Percentiles rank a stretch among this genome's conserved stretches.
Conservation (phyloP, 2,113 vertebrate species). For the Nasalis larvatus region DNA sequence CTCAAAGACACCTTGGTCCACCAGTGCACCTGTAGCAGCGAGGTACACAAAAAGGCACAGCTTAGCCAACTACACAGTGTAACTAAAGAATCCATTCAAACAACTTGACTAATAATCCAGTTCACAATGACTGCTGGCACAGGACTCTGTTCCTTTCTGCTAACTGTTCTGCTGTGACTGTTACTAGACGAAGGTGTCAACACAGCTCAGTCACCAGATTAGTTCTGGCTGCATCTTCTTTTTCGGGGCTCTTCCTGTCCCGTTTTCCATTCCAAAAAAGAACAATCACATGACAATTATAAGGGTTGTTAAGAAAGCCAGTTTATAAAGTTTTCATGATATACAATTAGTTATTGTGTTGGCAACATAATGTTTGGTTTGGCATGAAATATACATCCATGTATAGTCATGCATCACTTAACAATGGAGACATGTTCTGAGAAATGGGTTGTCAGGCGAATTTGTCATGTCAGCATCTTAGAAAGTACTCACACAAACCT, state of each 20-base stretch:
- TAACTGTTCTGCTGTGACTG: background rate
- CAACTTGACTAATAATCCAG: background rate
- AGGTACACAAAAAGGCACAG: background rate
- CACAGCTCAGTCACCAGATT: background rate
- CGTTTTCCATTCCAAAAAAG: background rate
- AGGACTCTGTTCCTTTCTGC: background rate
- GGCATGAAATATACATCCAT: background rate
- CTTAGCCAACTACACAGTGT: background rate
- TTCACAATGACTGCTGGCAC: background rate
- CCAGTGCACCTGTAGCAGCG: conserved; percentile 90
- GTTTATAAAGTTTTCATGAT: background rate
- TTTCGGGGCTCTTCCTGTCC: background rate
- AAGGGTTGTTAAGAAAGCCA: background rate
- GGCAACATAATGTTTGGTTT: background rate
- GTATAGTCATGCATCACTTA: background rate
- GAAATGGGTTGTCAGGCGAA: background rate
- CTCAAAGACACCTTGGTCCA: conserved; percentile 99
- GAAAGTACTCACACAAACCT: background rate
- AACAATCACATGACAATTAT: background rate
- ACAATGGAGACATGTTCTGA: background rate
- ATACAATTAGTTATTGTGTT: background rate
- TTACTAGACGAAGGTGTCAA: background rate
- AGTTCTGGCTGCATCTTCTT: background rate
- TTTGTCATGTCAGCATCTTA: background rate
- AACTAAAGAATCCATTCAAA: background rate